Base-by-base conservation (phyloP, 2,113 vertebrate genomes). In the Podiceps cristatus region DNA sequence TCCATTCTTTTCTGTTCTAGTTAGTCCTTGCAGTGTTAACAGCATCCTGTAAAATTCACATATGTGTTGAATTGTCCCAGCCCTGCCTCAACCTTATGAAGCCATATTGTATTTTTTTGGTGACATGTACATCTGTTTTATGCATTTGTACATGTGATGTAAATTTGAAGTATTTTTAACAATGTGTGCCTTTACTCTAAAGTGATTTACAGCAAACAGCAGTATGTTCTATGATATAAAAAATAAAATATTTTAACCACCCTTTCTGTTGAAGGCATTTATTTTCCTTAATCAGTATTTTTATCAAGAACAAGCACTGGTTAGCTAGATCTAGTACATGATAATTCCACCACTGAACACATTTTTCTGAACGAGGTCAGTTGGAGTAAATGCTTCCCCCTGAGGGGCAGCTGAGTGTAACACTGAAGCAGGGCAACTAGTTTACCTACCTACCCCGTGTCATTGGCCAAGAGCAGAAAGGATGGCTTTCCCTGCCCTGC, bases 201-300 rank as follows among this genome's bases (percentile, higher is more conserved):
- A 97, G 84, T 93, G 93, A 95, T 97, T 90, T 96, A 93, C 95
- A 96, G 91, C 75, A 76, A 97, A 95, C 95, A 96, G 94, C 95
- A 90, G 94, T 97, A 96, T 96, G 95, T 96, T 96, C 95, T 96
- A 86, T 94, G 94, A 95, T 96, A 96, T 80, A 91, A 94, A 94
- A 92, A 97, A 97, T 97, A 97, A 97, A 97, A 80, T 96, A 97
- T 97, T 97, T 97, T 97, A 97, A 94, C 89, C 96, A 97, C 78
- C 89, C 0, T 74, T 93, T 90, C 77, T 90, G 84, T 94, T 52
- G 74, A 74, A 96, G 91, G 45, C 69, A 83, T 96, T 95, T 95
- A 15, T 97, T 97, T 97, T 93, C 84, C 56, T 35, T 59, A 58
- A 18, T 58, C 37, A 62, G n/a, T 55, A 47, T 44, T 92, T 84